Percentiles rank a stretch among this genome's conserved stretches.
Evolutionary conservation across 2,888 invertebrate genomes (phyloP).

Genomic region (Pachymerium ferrugineum): DNA sequence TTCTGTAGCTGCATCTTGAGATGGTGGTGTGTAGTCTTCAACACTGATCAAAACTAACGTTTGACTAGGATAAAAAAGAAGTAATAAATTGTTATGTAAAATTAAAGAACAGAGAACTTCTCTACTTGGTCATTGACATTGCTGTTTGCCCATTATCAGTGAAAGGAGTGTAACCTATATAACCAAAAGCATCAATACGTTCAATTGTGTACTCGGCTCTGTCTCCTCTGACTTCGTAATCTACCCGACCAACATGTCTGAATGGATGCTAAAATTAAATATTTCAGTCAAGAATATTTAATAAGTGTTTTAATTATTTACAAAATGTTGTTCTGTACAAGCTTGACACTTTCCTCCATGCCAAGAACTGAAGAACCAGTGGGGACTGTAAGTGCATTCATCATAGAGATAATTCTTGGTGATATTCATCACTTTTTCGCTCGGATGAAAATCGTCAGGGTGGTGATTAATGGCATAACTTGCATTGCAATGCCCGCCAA

Average conservation of each 20-base stretch:
- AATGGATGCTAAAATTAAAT: background rate
- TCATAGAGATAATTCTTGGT: conserved; percentile 33
- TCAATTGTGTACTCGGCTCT: conserved; percentile 32
- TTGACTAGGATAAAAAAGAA: background rate
- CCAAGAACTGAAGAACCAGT: background rate
- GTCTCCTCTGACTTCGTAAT: background rate
- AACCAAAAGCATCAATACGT: conserved; percentile 28
- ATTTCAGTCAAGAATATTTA: background rate
- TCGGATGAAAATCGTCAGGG: conserved; percentile 28
- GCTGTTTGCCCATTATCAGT: conserved; percentile 32
- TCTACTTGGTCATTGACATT: conserved; percentile 35
- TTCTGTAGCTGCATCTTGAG: background rate
- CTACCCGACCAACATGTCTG: background rate
- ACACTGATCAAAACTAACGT: background rate
- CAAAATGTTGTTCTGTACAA: conserved; percentile 24
- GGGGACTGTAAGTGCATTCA: conserved; percentile 33
- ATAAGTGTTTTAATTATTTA: background rate
- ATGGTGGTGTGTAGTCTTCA: background rate
- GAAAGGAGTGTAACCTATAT: conserved; percentile 35
- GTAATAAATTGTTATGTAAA: background rate
- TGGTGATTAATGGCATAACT: conserved; percentile 30
- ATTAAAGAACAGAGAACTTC: background rate
- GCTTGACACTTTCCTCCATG: conserved; percentile 32
- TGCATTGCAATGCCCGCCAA: conserved; percentile 35
- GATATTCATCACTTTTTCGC: conserved; percentile 33